Evolutionary conservation across 1,140 invertebrate species (phyloP), one percentile per base, ranked within the genome.

Genomic region (Bemisia tabaci): DNA sequence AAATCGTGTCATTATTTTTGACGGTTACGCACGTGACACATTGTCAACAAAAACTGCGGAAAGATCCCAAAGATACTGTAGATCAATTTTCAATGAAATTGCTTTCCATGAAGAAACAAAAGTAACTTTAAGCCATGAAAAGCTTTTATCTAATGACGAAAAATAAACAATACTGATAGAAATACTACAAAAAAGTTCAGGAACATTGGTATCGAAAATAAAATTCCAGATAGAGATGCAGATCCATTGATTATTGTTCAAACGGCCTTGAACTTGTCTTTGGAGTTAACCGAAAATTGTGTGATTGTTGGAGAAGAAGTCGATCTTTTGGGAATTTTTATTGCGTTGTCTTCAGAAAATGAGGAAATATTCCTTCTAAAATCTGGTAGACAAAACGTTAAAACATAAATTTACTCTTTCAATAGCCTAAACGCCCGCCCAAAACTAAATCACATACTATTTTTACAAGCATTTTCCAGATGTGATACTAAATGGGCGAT

Each of bases 1-100:
- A 59, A 70, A 71, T 26, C 25, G 21, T 22, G 21, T 22, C 5
- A 67, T 72, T 23, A 59, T 72, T 23, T 73, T 73, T 67, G 71
- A 73, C 60, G 70, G 69, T 1, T 72, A 71, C 39, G 58, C 22
- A 60, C 33, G 26, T 58, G 59, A 12, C 33, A 25, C 12, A 9
- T 23, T 0, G 21, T 25, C 2, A 24, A 64, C 63, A 24, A 64
- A 58, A 58, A 64, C 24, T 64, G 12, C 22, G 33, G 63, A 64
- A 23, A 17, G 22, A 27, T 0, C 24, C 59, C 63, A 48, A 64
- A 21, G 39, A 11, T 22, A n/a, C 26, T 48, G 2, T 48, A 64
- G 59, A 24, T 48, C 33, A 22, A 48, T 48, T 1, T 2, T 24
- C n/a, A 11, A 22, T 22, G 33, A 64, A n/a, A 64, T 64, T 64